Base-by-base conservation (phyloP, 2,888 invertebrate genomes). In the Pandemis corylana region DNA sequence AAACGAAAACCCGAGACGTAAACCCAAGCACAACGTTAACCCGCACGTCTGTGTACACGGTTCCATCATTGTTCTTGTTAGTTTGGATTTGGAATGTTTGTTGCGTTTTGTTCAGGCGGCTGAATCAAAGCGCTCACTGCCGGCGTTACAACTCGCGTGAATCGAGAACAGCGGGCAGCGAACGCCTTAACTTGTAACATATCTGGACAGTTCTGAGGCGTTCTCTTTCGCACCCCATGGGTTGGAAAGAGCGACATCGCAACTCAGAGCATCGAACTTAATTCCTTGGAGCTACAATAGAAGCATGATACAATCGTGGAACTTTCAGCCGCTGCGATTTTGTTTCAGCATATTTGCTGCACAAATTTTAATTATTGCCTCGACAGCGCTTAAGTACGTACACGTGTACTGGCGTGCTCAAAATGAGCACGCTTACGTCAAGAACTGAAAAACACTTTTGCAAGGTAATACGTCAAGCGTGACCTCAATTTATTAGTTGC, bases 71-170 rank as follows among this genome's bases (percentile, higher is more conserved):
- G 65, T 66, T 81, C 77, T 80, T 79, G 83, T 85, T 86, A 84
- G 82, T 86, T 84, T 91, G 91, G 91, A 91, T 86, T 84, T 91
- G 91, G 91, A 91, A 90, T 91, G 90, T 90, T 87, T 87, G 88
- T 85, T 84, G 87, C 84, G 83, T 86, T 72, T 89, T 89, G 84
- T 86, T 87, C 83, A 85, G 87, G 84, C 86, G 87, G 87, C 84
- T 86, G 80, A 78, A 81, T 76, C 9, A 56, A 56, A 9, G 59
- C 15, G 15, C 20, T 20, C 20, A 9, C 56, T 56, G 56, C 56
- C 20, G 20, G 56, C 56, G 7, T 44, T 36, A 0, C 28, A 36
- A 36, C 28, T 36, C 46, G 46, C 46, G 10, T 9, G 44, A 20
- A 20, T 20, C 20, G 20, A 36, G 28, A 2, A 36, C 51, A 5